Evolutionary conservation across 2,888 invertebrate species (phyloP), one percentile per base, ranked within the genome.

Genomic region (Apoda limacodes): DNA sequence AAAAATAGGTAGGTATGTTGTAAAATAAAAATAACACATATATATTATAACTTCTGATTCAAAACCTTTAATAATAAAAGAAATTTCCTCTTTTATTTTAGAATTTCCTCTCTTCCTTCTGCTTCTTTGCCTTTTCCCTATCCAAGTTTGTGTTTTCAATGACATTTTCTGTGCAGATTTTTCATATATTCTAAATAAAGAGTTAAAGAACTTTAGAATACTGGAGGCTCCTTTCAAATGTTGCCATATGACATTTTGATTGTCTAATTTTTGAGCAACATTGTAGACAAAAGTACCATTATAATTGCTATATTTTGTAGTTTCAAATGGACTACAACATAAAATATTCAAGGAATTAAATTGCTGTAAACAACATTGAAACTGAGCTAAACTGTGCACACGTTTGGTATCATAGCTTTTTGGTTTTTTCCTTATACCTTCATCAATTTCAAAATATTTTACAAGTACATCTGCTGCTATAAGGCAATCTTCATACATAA

Each of bases 231-330:
- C 76, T 49, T 53, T 59, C 3, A 85, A 45, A 39, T 82, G 81
- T 29, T 82, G 62, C 17, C 76, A 62, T 2, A 89, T 53, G 46
- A 87, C 78, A 0, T 54, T 39, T 12, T 88, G 83, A 39, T 72
- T 80, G 37, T 82, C 83, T 26, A 92, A 74, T 61, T 86, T 84
- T 14, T 67, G 62, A 34, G 85, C 86, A 13, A 89, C 64, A 68
- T 92, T 92, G 48, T 92, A 92, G 1, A 89, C 57, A 60, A 92
- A 87, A 0, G 90, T 88, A 0, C 92, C 92, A 61, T 90, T 88
- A 43, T 83, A 90, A 38, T 85, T 83, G n/a, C 83, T 83, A 50
- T 88, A 81, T 20, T 75, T 65, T 22, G 85, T 82, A 40, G 70
- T 61, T 19, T 74, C 53, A 50, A 85, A 86, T 0, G 88, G 88